Conservation (phyloP, 2,113 vertebrate species). For the Aphyosemion australe region DNA sequence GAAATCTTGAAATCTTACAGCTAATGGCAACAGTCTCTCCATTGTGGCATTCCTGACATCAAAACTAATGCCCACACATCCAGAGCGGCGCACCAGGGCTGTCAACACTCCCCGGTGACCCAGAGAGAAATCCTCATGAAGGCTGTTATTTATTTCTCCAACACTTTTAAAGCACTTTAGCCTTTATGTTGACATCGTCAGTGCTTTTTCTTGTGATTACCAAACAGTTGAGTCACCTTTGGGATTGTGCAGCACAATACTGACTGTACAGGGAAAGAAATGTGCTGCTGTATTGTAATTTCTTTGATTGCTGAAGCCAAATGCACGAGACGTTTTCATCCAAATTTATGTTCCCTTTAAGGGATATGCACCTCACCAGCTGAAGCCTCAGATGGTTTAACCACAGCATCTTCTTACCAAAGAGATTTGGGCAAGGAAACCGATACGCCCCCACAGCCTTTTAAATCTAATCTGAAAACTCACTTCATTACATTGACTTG, state of each 20-base stretch:
- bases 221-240: constrained; percentile 30
- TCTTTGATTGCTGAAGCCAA: too few species aligned
- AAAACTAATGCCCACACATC: constrained; percentile 62
- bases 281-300: too few species aligned
- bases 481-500: too few species aligned
- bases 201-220: constrained; percentile 23
- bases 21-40: constrained; percentile 64
- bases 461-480: too few species aligned
- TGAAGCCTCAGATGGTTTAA: too few species aligned
- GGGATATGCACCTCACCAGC: too few species aligned
- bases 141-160: constrained; percentile 42
- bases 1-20: constrained; percentile 66
- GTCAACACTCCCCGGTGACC: constrained; percentile 63
- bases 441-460: too few species aligned
- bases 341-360: too few species aligned
- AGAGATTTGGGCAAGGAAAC: too few species aligned
- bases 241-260: not conserved
- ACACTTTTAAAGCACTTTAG: constrained; percentile 34
- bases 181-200: constrained; percentile 26
- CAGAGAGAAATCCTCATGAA: constrained; percentile 37
- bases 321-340: too few species aligned
- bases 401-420: too few species aligned
- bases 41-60: constrained; percentile 47
- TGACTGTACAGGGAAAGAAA: not conserved
- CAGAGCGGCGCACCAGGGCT: constrained; percentile 52